Percentiles rank a stretch among this genome's conserved stretches.
Evolutionary conservation across 2,113 vertebrate species (phyloP).

Genomic region (Crotalus helleri): DNA sequence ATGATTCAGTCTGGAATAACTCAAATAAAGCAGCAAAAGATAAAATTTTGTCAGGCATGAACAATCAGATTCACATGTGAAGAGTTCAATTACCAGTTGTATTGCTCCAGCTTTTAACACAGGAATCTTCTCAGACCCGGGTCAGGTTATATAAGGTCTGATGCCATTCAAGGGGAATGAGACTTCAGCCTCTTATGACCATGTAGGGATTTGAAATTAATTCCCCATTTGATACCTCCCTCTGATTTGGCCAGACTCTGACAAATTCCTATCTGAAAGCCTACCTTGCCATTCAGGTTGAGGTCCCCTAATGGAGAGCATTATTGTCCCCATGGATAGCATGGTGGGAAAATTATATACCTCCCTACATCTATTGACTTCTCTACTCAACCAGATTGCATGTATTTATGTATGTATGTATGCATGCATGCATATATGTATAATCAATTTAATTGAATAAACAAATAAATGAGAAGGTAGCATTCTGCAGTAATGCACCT

Average conservation of each 20-base stretch:
- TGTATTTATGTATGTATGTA: background rate
- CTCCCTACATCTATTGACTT: background rate
- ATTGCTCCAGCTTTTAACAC: background rate
- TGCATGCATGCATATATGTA: background rate
- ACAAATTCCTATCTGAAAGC: background rate
- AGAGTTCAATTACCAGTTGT: background rate
- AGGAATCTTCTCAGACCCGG: background rate
- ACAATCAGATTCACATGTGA: background rate
- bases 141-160: background rate
- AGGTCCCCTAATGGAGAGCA: background rate
- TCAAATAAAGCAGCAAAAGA: background rate
- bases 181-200: background rate
- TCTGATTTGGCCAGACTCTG: background rate
- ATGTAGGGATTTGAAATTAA: background rate
- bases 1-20: background rate
- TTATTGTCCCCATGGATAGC: background rate
- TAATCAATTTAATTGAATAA: background rate
- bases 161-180: background rate
- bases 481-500: background rate
- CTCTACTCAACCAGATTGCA: background rate
- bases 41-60: background rate
- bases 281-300: background rate
- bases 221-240: background rate
- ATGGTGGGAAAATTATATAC: background rate
- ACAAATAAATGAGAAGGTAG: background rate